These are phyloP conservation scores for Pogonomyrmex californicus DNA, from an alignment of 1,140 invertebrate genomes.

Conservation along the genomic window DNA sequence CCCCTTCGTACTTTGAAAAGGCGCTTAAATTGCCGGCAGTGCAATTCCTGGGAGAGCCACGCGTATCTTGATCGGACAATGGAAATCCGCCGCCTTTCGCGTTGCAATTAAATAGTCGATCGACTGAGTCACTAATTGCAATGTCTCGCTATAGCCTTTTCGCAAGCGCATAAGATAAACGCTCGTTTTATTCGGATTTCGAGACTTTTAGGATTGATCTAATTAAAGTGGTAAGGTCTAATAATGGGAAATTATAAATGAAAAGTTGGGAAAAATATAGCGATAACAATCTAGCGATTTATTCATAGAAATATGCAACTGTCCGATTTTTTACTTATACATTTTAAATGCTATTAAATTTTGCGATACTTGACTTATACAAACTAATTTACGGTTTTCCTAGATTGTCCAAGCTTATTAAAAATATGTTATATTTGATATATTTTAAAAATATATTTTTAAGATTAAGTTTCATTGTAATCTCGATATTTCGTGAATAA, in stretches of 20 bases:
- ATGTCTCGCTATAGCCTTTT: background rate
- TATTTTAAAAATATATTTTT: no score
- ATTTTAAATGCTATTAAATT: background rate
- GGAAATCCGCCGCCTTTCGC: background rate
- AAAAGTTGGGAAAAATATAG: background rate
- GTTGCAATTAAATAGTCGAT: conserved; percentile 50
- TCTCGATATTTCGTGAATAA: no score
- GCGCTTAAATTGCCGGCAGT: conserved; percentile 48
- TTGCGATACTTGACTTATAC: background rate
- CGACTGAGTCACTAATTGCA: conserved; percentile 9
- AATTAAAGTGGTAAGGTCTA: background rate
- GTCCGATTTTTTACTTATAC: background rate
- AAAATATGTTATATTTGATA: no score
- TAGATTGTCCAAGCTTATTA: no score
- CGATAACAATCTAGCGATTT: background rate
- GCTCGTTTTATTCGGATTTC: background rate
- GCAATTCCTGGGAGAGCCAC: conserved; percentile 24
- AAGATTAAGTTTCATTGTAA: no score
- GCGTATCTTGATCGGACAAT: conserved; percentile 48
- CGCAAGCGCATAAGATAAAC: background rate
- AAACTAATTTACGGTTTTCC: no score
- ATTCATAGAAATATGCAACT: background rate
- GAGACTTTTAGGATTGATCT: background rate
- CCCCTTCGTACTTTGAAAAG: conserved; percentile 28
- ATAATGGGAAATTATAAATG: background rate